Base-by-base conservation (phyloP, 2,797 vertebrate species). In the Bovichtus diacanthus region DNA sequence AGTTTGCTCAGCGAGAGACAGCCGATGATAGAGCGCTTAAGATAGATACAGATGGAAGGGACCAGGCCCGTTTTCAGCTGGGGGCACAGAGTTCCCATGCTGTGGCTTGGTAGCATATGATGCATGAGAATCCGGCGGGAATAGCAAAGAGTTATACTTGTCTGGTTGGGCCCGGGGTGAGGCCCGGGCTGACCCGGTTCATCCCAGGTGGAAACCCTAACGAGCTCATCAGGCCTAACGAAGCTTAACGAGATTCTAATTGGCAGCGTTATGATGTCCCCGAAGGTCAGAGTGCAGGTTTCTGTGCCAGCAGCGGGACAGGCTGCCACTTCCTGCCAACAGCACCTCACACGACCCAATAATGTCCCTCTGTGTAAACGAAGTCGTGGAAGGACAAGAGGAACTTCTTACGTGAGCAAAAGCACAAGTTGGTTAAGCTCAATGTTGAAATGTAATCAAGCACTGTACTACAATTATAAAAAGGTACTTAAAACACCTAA, bases 181-280 rank as follows among this genome's bases (percentile, higher is more conserved):
- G 70, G 55, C 63, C 80, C 5, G 16, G 54, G 25, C 66, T 63
- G 82, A 87, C 88, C 87, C 59, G 6, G 8, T 44, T 49, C 81
- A 62, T 86, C 83, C 86, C 83, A 78, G 86, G 88, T 81, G 88
- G 75, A 78, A 69, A 51, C 54, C 63, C 68, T 90, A 92, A 93
- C 73, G 80, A 92, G 91, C 89, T 84, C 87, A 76, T 87, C 85
- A 79, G 83, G 58, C 82, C 83, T 92, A 92, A 91, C 78, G 60
- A 88, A 83, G 73, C 90, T 50, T 87, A 94, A 92, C 84, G 38
- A 86, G 88, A 63, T 70, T 73, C 87, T 92, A 92, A 94, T 89
- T 91, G 84, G 86, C 83, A 70, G 77, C 56, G 54, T 85, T 83
- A 82, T 71, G 81, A 77, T 77, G 81, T 79, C 81, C 81, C 79